Base-by-base conservation (phyloP, 2,888 invertebrate species). In the Nephrotoma flavescens region DNA sequence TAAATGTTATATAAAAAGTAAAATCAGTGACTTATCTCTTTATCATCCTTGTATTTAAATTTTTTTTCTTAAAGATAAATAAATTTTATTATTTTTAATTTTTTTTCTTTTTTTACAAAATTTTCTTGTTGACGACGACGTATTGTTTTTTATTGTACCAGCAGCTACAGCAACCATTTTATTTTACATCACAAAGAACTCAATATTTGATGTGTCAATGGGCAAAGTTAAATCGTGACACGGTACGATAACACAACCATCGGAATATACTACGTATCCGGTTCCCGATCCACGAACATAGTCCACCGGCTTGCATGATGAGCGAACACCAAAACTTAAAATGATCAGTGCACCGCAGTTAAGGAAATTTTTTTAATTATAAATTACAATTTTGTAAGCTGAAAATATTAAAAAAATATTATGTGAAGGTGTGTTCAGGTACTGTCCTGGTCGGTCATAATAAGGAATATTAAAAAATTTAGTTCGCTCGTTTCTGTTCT, bases 271-370 rank as follows among this genome's bases (percentile, higher is more conserved):
- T 90, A 87, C 91, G 90, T 45, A 91, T 88, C 86, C 91, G 89
- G 85, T 89, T 88, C 71, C 89, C 89, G 88, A 91, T 88, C 95
- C 96, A 96, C n/a, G 94, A 94, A 90, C 95, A 95, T 52, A 95
- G 91, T 15, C 95, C 95, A 86, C 95, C 95, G 88, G 94, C 95
- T 89, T 94, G 93, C 91, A 93, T 93, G 88, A 94, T 93, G 89
- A 94, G 93, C 52, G 94, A 93, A 89, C 95, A 95, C 89, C 94
- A 93, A 90, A 93, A 95, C 91, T 95, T 96, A 89, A 96, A 93
- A 92, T 96, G 95, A 93, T 96, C 96, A 92, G 94, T 94, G 92
- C 90, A 90, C 89, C 89, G 89, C 88, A 90, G 90, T 93, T 92
- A 93, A 93, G 92, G 92, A 92, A 90, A 89, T 89, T 87, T 89